phyloP scores from a whole-genome alignment of 2,113 vertebrate species.

The Craseonycteris thonglongyai region DNA sequence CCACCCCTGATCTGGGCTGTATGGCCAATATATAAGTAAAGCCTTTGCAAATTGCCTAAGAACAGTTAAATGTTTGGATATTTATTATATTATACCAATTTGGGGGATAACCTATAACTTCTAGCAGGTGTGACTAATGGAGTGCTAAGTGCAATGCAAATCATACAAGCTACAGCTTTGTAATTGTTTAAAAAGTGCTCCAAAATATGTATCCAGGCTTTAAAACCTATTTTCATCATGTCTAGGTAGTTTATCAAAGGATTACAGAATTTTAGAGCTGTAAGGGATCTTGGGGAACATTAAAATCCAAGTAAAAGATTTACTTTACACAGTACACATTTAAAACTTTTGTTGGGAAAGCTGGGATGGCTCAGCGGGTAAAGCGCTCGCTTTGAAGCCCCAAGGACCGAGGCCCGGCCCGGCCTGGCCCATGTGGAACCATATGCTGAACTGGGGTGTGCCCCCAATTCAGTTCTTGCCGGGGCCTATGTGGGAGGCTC shows the following conservation, averaged over 20 bases:
- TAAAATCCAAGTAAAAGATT: background rate
- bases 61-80: background rate
- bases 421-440: no score
- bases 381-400: no score
- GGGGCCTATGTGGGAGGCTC: no score
- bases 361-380: no score
- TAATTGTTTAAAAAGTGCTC: background rate
- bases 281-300: background rate
- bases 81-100: background rate
- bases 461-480: no score
- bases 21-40: background rate
- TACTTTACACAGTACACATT: background rate
- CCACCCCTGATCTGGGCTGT: background rate
- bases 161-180: background rate
- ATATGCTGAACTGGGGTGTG: no score
- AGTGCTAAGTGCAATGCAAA: background rate
- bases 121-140: background rate
- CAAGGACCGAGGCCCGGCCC: no score
- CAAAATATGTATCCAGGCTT: background rate
- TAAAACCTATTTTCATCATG: background rate
- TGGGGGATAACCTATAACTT: background rate
- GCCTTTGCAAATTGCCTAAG: background rate
- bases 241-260: background rate
- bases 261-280: background rate
- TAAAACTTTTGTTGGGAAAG: background rate